phyloP scores from a whole-genome alignment of 2,888 invertebrate genomes.

The Unio pictorum region DNA sequence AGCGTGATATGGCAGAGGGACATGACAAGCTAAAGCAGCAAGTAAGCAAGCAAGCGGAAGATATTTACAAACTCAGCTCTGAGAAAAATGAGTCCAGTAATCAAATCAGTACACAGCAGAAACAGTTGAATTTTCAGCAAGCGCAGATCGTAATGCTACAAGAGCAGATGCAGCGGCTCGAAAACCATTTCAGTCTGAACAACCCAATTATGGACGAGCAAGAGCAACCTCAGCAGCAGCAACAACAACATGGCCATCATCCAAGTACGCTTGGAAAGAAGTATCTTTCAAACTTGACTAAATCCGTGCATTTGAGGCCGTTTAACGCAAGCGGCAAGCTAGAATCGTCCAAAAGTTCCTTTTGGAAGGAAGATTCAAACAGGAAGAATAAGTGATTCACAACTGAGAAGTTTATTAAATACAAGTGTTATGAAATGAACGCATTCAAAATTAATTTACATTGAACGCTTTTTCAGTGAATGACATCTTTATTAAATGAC shows the following conservation, averaged over 20 bases:
- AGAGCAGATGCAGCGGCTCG: conserved; percentile 42
- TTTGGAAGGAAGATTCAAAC: conserved; percentile 32
- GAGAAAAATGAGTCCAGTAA: conserved; percentile 38
- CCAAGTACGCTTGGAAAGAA: conserved; percentile 20
- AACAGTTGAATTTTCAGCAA: conserved; percentile 45
- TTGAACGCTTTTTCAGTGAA: too few relatives aligned
- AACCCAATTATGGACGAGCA: conserved; percentile 15
- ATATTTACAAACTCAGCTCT: conserved; percentile 32
- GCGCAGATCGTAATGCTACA: conserved; percentile 43
- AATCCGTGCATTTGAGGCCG: conserved; percentile 36
- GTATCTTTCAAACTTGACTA: conserved; percentile 25
- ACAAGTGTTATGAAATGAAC: too few relatives aligned
- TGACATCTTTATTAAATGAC: too few relatives aligned
- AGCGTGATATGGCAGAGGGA: conserved; percentile 35
- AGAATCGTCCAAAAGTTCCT: conserved; percentile 43
- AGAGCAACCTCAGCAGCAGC: conserved; percentile 6
- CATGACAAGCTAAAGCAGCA: conserved; percentile 38
- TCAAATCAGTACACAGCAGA: conserved; percentile 39
- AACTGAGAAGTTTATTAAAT: too few relatives aligned
- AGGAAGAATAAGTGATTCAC: conserved; percentile 10
- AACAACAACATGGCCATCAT: conserved; percentile 5
- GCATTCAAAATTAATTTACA: too few relatives aligned
- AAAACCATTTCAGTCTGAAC: conserved; percentile 25
- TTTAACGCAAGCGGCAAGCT: conserved; percentile 39
- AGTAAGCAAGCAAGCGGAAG: conserved; percentile 30